Base-by-base conservation (phyloP, 2,888 invertebrate genomes). In the Choreutis nemorana region DNA sequence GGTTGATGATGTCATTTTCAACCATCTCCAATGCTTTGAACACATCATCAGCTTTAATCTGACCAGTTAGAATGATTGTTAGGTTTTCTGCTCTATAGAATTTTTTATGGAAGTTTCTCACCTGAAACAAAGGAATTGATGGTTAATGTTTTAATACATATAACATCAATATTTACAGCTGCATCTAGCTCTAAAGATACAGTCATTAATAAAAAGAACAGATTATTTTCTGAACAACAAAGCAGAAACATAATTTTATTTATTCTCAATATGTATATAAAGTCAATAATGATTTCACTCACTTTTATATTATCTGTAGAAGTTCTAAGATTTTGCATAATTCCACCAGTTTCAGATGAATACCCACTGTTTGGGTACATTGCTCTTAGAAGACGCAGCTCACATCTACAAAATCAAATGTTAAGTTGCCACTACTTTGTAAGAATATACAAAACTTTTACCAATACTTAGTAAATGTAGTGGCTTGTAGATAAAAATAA, bases 61-160 rank as follows among this genome's bases (percentile, higher is more conserved):
- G 87, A 1, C 95, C 95, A 8, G 90, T 87, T 29, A 95, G 85
- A 30, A 94, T 87, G 2, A 95, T 72, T 35, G 89, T 88, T 33
- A 95, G 70, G 62, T 97, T 97, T 63, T 94, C 92, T 2, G 95
- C 87, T 12, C 93, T 82, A 63, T 96, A 97, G 66, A 91, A 95
- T 36, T 89, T 83, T 45, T 87, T 86, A 59, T 96, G 95, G 57
- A 88, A 97, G 8, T 84, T 75, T 41, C 82, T 82, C 4, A 91
- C 87, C 90, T 90, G 48, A 34, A 64, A 66, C 39, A 26, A 10
- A 35, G 34, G 31, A 30, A 14, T 11, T 20, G 9, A 20, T 11
- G 41, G 40, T 27, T 23, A 36, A 27, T 16, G 9, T 30, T 12
- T 13, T 7, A 12, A 8, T 12, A 9, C 7, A 5, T 25, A 11